phyloP scores from a whole-genome alignment of 1,140 invertebrate genomes.

The Bombus ignitus region DNA sequence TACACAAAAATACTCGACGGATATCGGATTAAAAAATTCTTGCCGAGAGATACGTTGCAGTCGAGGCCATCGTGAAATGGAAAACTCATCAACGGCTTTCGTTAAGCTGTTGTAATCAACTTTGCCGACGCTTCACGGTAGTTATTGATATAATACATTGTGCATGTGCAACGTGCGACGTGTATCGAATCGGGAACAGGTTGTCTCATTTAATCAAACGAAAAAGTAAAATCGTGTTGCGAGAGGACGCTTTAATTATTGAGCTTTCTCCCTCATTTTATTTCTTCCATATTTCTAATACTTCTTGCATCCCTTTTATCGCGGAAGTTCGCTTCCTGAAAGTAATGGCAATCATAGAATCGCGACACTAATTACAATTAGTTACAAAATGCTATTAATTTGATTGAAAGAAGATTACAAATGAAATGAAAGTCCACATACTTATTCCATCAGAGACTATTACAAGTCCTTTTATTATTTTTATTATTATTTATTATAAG shows the following conservation, averaged over 20 bases:
- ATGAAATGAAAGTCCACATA: no score
- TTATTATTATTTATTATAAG: no score
- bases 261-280: not conserved
- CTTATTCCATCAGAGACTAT: not conserved
- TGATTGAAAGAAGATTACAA: no score
- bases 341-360: not conserved
- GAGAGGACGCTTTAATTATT: not conserved
- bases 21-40: constrained; percentile 29
- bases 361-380: not conserved
- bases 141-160: not conserved
- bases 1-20: not conserved
- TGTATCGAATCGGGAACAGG: not conserved
- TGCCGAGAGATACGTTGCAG: no score
- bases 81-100: constrained; percentile 8
- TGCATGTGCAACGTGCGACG: not conserved
- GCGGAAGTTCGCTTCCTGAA: not conserved
- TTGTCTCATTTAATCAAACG: not conserved
- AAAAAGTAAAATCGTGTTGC: not conserved
- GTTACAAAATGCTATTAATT: no score
- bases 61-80: constrained; percentile 2
- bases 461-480: not conserved
- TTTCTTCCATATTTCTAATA: not conserved
- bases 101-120: constrained; percentile 9
- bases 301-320: not conserved
- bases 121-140: not conserved